Percentiles rank a stretch among this genome's conserved stretches.
These are phyloP conservation scores for Percopsis omiscomaycus DNA, from an alignment of 2,797 vertebrate species.

Conservation along the genomic window DNA sequence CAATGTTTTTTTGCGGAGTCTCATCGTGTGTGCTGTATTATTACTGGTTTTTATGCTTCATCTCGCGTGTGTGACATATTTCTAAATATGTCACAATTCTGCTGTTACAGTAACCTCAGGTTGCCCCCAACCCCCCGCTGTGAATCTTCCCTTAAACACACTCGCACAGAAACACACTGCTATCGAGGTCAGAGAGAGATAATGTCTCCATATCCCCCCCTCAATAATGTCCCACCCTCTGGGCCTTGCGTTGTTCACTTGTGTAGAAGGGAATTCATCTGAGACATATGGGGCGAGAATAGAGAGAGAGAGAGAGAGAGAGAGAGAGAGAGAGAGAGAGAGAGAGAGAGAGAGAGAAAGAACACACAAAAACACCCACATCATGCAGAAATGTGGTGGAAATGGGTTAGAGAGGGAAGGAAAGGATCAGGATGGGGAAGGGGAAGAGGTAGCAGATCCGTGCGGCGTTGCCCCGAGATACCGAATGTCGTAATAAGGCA, in stretches of 20 bases:
- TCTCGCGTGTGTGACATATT: no score
- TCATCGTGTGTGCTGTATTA: not conserved
- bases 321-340: not conserved
- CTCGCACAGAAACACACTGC: constrained; percentile 20
- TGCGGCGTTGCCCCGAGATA: constrained; percentile 78
- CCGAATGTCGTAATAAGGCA: constrained; percentile 80
- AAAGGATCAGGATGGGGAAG: constrained; percentile 18
- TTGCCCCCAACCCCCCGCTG: constrained; percentile 35
- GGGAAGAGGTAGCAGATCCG: constrained; percentile 50
- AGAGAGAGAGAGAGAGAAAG: not conserved
- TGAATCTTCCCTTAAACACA: not conserved
- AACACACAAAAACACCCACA: not conserved
- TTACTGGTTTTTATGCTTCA: not conserved
- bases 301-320: not conserved
- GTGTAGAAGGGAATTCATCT: constrained; percentile 72
- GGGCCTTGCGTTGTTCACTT: constrained; percentile 64
- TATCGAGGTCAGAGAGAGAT: constrained; percentile 75
- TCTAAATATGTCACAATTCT: not conserved
- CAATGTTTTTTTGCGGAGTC: no score
- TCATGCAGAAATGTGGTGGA: not conserved
- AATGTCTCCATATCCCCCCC: no score
- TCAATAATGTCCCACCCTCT: constrained; percentile 54
- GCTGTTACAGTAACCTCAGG: constrained; percentile 41
- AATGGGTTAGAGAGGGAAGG: constrained; percentile 19
- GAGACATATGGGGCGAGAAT: constrained; percentile 19